These are phyloP conservation scores for Macrobrachium nipponense DNA, from an alignment of 1,140 invertebrate species.

Conservation along the genomic window DNA sequence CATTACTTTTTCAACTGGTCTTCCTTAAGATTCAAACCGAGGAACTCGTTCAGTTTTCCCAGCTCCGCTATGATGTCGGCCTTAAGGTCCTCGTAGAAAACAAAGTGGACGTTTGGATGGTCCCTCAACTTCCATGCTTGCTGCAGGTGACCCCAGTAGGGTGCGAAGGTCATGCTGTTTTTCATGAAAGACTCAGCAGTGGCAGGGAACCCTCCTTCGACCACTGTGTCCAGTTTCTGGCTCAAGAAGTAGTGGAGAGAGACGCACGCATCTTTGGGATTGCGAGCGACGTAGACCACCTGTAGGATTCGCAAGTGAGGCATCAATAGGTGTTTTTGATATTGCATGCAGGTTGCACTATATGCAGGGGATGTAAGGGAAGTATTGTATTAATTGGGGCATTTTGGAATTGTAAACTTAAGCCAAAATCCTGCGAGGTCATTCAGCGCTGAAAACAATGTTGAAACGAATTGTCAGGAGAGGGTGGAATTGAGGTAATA, in stretches of 20 bases:
- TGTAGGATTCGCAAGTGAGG: constrained; percentile 64
- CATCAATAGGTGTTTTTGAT: not conserved
- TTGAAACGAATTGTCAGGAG: too few relatives aligned
- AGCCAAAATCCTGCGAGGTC: too few relatives aligned
- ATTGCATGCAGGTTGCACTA: not conserved
- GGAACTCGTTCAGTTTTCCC: not conserved
- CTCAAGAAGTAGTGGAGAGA: constrained; percentile 86
- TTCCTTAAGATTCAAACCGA: not conserved
- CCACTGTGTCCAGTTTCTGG: constrained; percentile 75
- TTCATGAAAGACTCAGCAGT: constrained; percentile 51
- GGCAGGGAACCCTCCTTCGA: constrained; percentile 77
- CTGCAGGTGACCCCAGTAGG: constrained; percentile 58
- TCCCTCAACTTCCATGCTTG: constrained; percentile 63
- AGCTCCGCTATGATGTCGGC: constrained; percentile 34
- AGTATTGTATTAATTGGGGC: too few relatives aligned
- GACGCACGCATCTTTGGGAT: constrained; percentile 87
- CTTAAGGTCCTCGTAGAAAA: constrained; percentile 66
- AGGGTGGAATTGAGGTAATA: too few relatives aligned
- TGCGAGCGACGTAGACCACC: constrained; percentile 82
- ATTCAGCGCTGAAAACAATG: too few relatives aligned
- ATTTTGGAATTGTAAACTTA: too few relatives aligned
- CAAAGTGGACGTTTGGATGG: constrained; percentile 63
- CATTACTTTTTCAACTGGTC: not conserved
- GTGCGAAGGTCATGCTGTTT: constrained; percentile 19
- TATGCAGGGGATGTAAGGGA: not conserved